A percentile compares a stretch with the other conserved stretches of the same genome.
phyloP scores from a whole-genome alignment of 2,888 invertebrate species.

The Drosophila pseudotalamancana region DNA sequence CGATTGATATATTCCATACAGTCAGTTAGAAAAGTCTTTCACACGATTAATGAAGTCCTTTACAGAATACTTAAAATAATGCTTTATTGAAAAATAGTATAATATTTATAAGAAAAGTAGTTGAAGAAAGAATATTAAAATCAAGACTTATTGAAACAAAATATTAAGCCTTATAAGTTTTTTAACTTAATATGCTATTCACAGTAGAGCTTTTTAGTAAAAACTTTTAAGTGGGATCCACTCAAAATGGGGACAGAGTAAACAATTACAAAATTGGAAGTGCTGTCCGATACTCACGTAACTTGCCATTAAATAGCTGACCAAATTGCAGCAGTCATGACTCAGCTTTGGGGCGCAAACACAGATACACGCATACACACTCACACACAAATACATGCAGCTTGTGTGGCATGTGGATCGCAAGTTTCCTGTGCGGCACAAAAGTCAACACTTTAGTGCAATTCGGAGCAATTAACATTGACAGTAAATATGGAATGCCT shows the following conservation, averaged over 20 bases:
- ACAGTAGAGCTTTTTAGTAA: slow-evolving; percentile 1
- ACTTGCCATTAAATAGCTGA: slow-evolving; percentile 54
- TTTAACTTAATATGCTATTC: too few relatives aligned
- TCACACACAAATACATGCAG: neutral
- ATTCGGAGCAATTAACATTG: slow-evolving; percentile 77
- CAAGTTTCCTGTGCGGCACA: slow-evolving; percentile 65
- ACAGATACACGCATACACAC: neutral
- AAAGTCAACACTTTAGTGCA: slow-evolving; percentile 78
- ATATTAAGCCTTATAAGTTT: too few relatives aligned
- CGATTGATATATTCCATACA: too few relatives aligned
- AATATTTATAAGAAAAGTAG: too few relatives aligned
- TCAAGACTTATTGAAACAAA: too few relatives aligned
- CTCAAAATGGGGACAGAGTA: slow-evolving; percentile 18
- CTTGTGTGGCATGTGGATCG: slow-evolving; percentile 52
- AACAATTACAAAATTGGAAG: slow-evolving; percentile 59
- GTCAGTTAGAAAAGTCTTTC: too few relatives aligned
- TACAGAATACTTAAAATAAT: too few relatives aligned
- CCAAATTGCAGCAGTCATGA: slow-evolving; percentile 51
- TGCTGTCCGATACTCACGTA: slow-evolving; percentile 42
- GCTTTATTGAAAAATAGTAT: too few relatives aligned
- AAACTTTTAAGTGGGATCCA: slow-evolving; percentile 22
- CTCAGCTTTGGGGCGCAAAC: neutral
- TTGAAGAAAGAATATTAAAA: too few relatives aligned
- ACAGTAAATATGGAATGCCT: slow-evolving; percentile 79
- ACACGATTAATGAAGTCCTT: too few relatives aligned